Percentiles rank a stretch among this genome's conserved stretches.
phyloP scores from a whole-genome alignment of 2,113 vertebrate species.

The Leptobrachium leishanense region DNA sequence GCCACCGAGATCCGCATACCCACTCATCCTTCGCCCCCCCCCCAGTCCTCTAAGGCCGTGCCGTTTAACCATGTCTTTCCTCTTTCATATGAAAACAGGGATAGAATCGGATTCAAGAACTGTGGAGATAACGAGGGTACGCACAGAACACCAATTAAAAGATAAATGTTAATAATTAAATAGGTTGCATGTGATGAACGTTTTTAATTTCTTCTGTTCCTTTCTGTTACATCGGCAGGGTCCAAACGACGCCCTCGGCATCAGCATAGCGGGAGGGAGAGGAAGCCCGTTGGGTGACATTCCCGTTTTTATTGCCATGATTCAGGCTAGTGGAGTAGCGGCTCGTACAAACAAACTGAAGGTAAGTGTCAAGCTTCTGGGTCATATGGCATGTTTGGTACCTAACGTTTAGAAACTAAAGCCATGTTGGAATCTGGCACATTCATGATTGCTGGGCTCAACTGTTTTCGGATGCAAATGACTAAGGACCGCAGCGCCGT shows the following conservation, averaged over 20 bases:
- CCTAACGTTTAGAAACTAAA: no score
- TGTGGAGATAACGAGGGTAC: slow-evolving; percentile 87
- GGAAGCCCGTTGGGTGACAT: slow-evolving; percentile 91
- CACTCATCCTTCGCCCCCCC: no score
- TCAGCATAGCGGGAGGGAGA: slow-evolving; percentile 92
- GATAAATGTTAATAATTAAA: background rate
- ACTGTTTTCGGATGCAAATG: no score
- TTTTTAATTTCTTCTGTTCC: background rate
- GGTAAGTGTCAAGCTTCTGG: slow-evolving; percentile 60
- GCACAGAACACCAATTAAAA: slow-evolving; percentile 37
- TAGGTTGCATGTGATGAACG: background rate
- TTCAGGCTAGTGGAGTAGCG: slow-evolving; percentile 89
- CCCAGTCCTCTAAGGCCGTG: no score
- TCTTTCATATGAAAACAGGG: slow-evolving; percentile 52
- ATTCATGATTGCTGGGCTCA: no score
- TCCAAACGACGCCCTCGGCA: slow-evolving; percentile 83
- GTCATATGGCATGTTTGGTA: background rate
- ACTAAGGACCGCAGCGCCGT: no score
- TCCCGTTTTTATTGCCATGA: slow-evolving; percentile 97
- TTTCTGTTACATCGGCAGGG: slow-evolving; percentile 65
- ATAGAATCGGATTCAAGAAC: slow-evolving; percentile 72
- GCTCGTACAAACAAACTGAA: slow-evolving; percentile 87
- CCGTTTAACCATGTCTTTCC: background rate
- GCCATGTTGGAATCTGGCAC: no score
- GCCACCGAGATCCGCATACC: no score